Evolutionary conservation across 2,797 vertebrate species (phyloP).

Genomic region (Diplodus sargus): DNA sequence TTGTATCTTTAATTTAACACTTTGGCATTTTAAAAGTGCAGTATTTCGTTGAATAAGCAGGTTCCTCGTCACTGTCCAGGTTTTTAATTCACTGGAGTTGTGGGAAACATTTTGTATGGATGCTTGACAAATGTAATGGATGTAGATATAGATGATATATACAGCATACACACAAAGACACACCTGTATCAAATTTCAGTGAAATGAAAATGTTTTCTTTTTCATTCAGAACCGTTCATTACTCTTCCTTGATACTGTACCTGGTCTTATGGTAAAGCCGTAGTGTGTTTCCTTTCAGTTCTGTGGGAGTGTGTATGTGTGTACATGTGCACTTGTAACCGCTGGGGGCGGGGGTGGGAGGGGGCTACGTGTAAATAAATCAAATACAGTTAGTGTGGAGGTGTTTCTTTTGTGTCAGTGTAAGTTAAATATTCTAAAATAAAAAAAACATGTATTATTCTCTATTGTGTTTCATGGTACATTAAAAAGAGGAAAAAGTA

Average conservation of each 20-base stretch:
- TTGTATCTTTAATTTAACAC: slow-evolving; percentile 15
- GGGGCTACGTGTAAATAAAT: slow-evolving; percentile 85
- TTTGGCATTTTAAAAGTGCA: background rate
- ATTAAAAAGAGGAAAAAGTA: slow-evolving; percentile 85
- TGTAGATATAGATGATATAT: slow-evolving; percentile 55
- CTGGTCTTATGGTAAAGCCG: slow-evolving; percentile 77
- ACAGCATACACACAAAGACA: slow-evolving; percentile 63
- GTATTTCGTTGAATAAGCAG: slow-evolving; percentile 4
- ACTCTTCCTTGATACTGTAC: slow-evolving; percentile 70
- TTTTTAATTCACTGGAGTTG: slow-evolving; percentile 81
- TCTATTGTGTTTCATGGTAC: slow-evolving; percentile 94
- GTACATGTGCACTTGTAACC: slow-evolving; percentile 79
- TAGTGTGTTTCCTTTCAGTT: slow-evolving; percentile 81
- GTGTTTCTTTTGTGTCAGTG: slow-evolving; percentile 93
- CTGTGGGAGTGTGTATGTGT: slow-evolving; percentile 77
- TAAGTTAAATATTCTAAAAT: slow-evolving; percentile 90
- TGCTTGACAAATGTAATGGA: slow-evolving; percentile 72
- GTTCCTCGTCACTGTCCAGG: slow-evolving; percentile 12
- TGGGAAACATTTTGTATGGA: slow-evolving; percentile 90
- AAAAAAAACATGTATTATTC: slow-evolving; percentile 83
- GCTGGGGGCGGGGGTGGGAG: slow-evolving; percentile 72
- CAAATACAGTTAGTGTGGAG: slow-evolving; percentile 86
- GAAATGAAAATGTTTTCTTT: slow-evolving; percentile 55
- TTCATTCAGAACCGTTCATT: slow-evolving; percentile 61
- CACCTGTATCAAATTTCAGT: slow-evolving; percentile 58